Evolutionary conservation across 2,888 invertebrate genomes (phyloP).

Genomic region (Papilio gigon): DNA sequence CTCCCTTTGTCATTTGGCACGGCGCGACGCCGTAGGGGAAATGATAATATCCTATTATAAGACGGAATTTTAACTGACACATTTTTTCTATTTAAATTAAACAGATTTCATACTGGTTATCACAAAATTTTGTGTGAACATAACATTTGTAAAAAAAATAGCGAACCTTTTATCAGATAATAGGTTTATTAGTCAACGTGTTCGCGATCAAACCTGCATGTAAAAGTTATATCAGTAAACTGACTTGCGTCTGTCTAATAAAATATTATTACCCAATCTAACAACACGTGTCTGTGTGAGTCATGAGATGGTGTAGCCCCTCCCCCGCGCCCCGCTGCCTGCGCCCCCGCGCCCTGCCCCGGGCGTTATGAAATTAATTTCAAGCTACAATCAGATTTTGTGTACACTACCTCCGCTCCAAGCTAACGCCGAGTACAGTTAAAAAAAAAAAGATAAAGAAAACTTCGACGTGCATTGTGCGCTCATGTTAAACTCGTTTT

Average conservation of each 20-base stretch:
- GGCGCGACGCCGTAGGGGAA: constrained; percentile 56
- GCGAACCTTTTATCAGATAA: not conserved
- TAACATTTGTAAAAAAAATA: not conserved
- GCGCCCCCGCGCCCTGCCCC: constrained; percentile 48
- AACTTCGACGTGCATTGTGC: constrained; percentile 3
- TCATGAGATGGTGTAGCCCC: constrained; percentile 46
- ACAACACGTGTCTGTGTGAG: constrained; percentile 64
- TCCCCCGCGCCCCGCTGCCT: constrained; percentile 43
- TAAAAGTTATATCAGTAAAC: not conserved
- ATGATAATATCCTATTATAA: constrained; percentile 56
- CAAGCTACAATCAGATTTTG: constrained; percentile 70
- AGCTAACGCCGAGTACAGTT: constrained; percentile 46
- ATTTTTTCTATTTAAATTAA: constrained; percentile 12
- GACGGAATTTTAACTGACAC: constrained; percentile 36
- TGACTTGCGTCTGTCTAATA: constrained; percentile 45
- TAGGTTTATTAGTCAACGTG: not conserved
- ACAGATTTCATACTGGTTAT: not conserved
- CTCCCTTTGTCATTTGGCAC: constrained; percentile 59
- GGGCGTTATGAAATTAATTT: constrained; percentile 80
- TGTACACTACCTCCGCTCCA: constrained; percentile 64
- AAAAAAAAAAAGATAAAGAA: constrained; percentile 26
- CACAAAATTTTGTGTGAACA: not conserved
- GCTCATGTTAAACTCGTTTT: constrained; percentile 1
- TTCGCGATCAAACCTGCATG: not conserved
- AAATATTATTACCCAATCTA: constrained; percentile 56